Base-by-base conservation (phyloP, 2,113 vertebrate species). In the Telmatochromis bifrenatus region DNA sequence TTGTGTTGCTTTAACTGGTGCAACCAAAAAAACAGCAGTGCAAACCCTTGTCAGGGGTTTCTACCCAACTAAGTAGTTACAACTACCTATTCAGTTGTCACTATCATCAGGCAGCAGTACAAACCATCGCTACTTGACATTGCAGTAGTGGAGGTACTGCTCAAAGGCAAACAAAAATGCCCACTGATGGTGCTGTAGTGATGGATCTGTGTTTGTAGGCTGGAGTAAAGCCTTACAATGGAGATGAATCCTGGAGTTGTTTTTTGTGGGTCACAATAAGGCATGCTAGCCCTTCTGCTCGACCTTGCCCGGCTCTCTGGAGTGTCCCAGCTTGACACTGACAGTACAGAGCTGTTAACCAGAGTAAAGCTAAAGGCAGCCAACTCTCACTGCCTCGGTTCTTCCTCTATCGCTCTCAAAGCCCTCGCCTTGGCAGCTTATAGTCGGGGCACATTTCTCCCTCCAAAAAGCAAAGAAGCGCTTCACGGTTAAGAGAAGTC, bases 241-340 rank as follows among this genome's bases (percentile, higher is more conserved):
- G 31, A 85, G 55, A 4, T 55, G 31, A 31, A 31, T 31, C 28
- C 28, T 31, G 28, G 28, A 31, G 1, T 23, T 21, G 75, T 26
- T 62, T 75, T 83, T 56, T 79, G 13, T 19, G 9, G 53, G 75
- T 75, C 84, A 31, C 23, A 47, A 12, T 33, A 68, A 77, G 42
- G 42, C 31, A 17, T 1, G 15, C 79, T 70, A 7, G 28, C 45
- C 73, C 45, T 31, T 7, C 45, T 77, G 42, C 73, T 77, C 10
- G 26, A 77, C 73, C 73, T 49, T 49, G 42, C 73, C 82, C 6
- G 3, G 45, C 42, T 49, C 56, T 45, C 5, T 23, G 53, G 45
- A 60, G 21, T 5, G 84, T 90, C 91, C 55, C 77, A 47, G 88
- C 84, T 84, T 79, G 88, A 92, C 83, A 6, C 81, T 19, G 70